Evolutionary conservation across 1,140 invertebrate genomes (phyloP), one percentile per base, ranked within the genome.

Genomic region (Mylabris phalerata): DNA sequence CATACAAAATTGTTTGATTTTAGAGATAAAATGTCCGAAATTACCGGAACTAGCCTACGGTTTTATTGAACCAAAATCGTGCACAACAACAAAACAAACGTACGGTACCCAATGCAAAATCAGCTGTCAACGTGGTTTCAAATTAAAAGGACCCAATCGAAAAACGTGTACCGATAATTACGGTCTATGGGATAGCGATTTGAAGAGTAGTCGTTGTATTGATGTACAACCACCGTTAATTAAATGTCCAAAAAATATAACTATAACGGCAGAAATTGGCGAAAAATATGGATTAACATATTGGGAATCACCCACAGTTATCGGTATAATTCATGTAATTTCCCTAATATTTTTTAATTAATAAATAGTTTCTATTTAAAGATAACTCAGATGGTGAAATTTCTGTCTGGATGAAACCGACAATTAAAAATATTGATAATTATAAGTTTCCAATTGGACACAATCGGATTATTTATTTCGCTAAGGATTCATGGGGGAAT

Each of bases 1-100:
- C 19, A 19, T 7, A 40, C 39, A 7, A 40, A 40, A 7, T 40
- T 40, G 7, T 38, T 39, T 50, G 27, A 45, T 48, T 54, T 66
- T 61, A 84, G 82, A 77, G 45, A 78, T 84, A 13, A 77, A 76
- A 61, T 85, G 84, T 63, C 73, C 78, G 10, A 75, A 79, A 11
- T 54, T 85, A 25, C 71, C 75, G 7, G 64, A 73, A 61, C 58
- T 82, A 2, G 63, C 64, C 25, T 75, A 80, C 67, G 82, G 81
- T 10, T 59, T 63, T 9, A 72, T 82, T 24, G 69, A 63, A 26
- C 82, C 81, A 0, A 60, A 69, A n/a, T 74, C 71, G 6, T 84
- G 79, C 66, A 77, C 62, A 3, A 71, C 70, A 6, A 71, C 71
- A 4, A 82, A 79, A 64, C 70, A 79, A 46, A 69, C 72, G 1